Evolutionary conservation across 1,140 invertebrate species (phyloP).

Genomic region (Trachymyrmex septentrionalis): DNA sequence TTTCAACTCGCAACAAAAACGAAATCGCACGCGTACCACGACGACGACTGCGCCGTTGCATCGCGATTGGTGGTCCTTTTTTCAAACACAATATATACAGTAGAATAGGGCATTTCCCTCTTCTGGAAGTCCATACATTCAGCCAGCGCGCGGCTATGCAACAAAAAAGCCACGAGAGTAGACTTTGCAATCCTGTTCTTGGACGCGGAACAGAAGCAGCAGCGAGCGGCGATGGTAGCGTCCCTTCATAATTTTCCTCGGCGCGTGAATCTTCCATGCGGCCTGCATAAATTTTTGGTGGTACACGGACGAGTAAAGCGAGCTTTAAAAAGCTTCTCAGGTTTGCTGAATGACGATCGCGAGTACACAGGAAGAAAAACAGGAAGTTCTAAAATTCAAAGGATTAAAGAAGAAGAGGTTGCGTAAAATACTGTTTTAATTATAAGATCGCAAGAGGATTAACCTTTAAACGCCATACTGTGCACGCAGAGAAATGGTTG

Average conservation of each 20-base stretch:
- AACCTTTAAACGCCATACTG: no score
- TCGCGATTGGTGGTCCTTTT: constrained; percentile 23
- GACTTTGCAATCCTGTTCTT: constrained; percentile 36
- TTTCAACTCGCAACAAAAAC: constrained; percentile 4
- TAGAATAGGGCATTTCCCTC: constrained; percentile 46
- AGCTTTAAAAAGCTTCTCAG: background rate
- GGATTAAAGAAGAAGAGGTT: background rate
- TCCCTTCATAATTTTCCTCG: constrained; percentile 52
- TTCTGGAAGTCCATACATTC: constrained; percentile 48
- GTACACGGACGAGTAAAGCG: constrained; percentile 35
- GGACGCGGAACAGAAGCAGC: constrained; percentile 17
- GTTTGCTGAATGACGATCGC: constrained; percentile 33
- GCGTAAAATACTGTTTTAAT: background rate
- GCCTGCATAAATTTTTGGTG: constrained; percentile 46
- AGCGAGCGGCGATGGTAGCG: background rate
- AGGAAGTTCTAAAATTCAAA: background rate
- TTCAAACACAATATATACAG: constrained; percentile 67
- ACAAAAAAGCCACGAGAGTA: constrained; percentile 27
- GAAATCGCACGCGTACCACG: constrained; percentile 26
- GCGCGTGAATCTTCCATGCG: constrained; percentile 56
- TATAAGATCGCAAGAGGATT: no score
- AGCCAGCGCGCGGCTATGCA: constrained; percentile 13
- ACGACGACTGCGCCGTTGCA: constrained; percentile 2
- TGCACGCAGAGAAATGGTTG: no score
- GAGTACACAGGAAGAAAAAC: background rate